Evolutionary conservation across 23 tunicate genomes (phyloP).

Genomic region (Halocynthia aurantium): DNA sequence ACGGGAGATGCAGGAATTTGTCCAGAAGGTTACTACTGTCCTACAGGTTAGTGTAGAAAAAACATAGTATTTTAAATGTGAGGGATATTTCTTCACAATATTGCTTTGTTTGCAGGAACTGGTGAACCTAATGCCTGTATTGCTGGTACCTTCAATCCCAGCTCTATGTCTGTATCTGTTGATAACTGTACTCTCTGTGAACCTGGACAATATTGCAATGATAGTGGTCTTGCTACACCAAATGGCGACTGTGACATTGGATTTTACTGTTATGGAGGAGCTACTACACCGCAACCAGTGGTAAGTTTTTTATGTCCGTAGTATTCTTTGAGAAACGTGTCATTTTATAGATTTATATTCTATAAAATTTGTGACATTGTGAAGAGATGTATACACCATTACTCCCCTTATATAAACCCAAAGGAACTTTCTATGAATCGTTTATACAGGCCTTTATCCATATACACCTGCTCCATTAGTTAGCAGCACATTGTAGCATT

Average conservation of each 20-base stretch:
- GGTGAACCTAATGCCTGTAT: slow-evolving; percentile 69
- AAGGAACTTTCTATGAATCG: too few relatives aligned
- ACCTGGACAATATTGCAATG: slow-evolving; percentile 64
- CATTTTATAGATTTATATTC: too few relatives aligned
- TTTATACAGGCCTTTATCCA: too few relatives aligned
- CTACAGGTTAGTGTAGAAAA: slow-evolving; percentile 19
- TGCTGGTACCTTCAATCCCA: slow-evolving; percentile 67
- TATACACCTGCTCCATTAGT: too few relatives aligned
- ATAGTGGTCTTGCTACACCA: slow-evolving; percentile 56
- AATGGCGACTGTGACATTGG: slow-evolving; percentile 65
- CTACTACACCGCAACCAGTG: slow-evolving; percentile 28
- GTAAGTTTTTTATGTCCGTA: too few relatives aligned
- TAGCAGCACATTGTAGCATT: too few relatives aligned
- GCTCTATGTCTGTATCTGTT: slow-evolving; percentile 10
- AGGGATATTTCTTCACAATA: background rate
- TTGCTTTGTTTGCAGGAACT: slow-evolving; percentile 30
- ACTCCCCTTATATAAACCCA: too few relatives aligned
- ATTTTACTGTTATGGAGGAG: slow-evolving; percentile 61
- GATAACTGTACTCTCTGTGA: slow-evolving; percentile 52
- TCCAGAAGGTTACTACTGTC: slow-evolving; percentile 85
- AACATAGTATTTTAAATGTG: slow-evolving; percentile 7
- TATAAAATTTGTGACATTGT: too few relatives aligned
- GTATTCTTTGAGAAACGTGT: too few relatives aligned
- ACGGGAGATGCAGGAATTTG: slow-evolving; percentile 83
- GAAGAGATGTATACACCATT: too few relatives aligned